Evolutionary conservation across 1,140 invertebrate species (phyloP), one percentile per base, ranked within the genome.

Genomic region (Linepithema humile): DNA sequence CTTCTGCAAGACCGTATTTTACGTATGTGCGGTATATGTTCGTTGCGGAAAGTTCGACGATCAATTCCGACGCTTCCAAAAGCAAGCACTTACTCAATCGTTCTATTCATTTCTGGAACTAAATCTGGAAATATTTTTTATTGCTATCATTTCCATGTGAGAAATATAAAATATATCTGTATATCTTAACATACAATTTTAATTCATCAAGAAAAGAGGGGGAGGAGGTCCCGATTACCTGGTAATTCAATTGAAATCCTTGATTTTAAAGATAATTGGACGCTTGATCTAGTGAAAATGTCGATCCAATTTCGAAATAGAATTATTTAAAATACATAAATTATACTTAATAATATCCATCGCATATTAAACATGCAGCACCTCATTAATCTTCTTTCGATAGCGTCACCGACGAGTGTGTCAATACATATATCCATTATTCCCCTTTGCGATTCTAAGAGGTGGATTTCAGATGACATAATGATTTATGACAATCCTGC

Each of bases 1-100:
- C 50, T 88, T 88, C 69, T 67, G 59, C 75, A 72, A 53, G 40
- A 84, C 60, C 45, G 26, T 74, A 67, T 32, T 57, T 48, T 67
- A 50, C 53, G 29, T 50, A 69, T 45, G 60, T 48, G 43, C 45
- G 15, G 38, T 43, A 38, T 73, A 38, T 43, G 57, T n/a, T n/a
- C 73, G 29, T 32, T n/a, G 26, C 4, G 23, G 6, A 59, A 59
- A 62, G 59, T 4, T n/a, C 15, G 15, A n/a, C 32, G n/a, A 23
- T 62, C 38, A 35, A 62, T n/a, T 62, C 17, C 1, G 32, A 7
- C 32, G 10, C 43, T 45, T 45, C n/a, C n/a, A n/a, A n/a, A n/a
- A n/a, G n/a, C n/a, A n/a, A n/a, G n/a, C n/a, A n/a, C n/a, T n/a
- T n/a, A n/a, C n/a, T n/a, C n/a, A n/a, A n/a, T n/a, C n/a, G n/a